A percentile compares a stretch with the other conserved stretches of the same genome.
phyloP scores from a whole-genome alignment of 2,888 invertebrate genomes.

The Caenorhabditis sp. region DNA sequence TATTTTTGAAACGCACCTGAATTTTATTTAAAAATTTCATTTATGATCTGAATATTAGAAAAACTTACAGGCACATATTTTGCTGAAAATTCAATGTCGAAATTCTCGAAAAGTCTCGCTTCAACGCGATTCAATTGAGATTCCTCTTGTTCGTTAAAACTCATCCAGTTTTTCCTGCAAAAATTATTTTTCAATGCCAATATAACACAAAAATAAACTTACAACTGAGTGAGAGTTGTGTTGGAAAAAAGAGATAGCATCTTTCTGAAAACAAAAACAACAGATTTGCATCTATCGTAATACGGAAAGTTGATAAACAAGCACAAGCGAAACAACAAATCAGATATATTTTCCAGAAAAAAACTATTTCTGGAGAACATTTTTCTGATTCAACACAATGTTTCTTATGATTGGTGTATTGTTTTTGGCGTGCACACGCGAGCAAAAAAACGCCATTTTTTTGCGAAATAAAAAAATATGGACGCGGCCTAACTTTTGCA shows the following conservation, averaged over 20 bases:
- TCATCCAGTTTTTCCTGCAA: conserved; percentile 24
- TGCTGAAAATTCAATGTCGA: conserved; percentile 17
- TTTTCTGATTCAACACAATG: no score
- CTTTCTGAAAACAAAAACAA: background rate
- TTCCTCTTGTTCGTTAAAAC: conserved; percentile 12
- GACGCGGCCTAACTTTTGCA: background rate
- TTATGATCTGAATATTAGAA: no score
- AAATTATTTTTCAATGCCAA: no score
- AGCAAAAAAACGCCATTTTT: no score
- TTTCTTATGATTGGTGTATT: no score
- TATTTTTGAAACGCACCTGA: conserved; percentile 44
- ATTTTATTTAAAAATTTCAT: no score
- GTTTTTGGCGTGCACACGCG: no score
- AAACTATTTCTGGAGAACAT: background rate
- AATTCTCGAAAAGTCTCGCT: conserved; percentile 28
- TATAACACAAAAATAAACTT: no score
- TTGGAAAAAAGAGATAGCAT: background rate
- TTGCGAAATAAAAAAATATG: no score
- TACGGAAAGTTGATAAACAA: background rate
- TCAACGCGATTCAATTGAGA: conserved; percentile 27
- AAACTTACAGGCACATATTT: conserved; percentile 24
- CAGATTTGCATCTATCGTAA: background rate
- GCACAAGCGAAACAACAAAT: background rate
- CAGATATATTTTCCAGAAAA: no score
- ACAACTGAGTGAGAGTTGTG: background rate